A percentile compares a stretch with the other conserved stretches of the same genome.
phyloP scores from a whole-genome alignment of 2,113 vertebrate genomes.

The Struthio camelus region DNA sequence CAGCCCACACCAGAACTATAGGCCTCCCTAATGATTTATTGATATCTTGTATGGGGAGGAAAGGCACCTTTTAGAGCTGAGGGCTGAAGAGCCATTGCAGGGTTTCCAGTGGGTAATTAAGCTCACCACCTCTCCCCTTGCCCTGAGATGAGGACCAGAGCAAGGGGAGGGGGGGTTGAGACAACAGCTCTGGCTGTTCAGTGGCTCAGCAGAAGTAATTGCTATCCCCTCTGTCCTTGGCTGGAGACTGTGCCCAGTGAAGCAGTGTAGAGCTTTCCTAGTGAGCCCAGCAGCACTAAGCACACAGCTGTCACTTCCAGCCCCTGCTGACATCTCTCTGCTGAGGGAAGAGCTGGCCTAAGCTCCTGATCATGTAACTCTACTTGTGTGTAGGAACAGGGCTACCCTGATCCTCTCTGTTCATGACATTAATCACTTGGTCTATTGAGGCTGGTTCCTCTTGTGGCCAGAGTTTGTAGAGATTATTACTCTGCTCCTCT shows the following conservation, averaged over 20 bases:
- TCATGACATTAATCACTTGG: accelerated
- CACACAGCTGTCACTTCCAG: accelerated
- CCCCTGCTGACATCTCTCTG: accelerated
- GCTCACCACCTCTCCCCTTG: not conserved
- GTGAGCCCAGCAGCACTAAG: not conserved
- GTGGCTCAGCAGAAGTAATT: not conserved
- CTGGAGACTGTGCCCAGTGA: not conserved
- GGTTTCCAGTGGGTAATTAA: not conserved
- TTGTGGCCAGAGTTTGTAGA: not conserved
- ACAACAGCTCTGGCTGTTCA: not conserved
- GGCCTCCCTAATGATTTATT: not conserved
- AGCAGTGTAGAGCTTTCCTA: not conserved
- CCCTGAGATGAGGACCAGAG: not conserved
- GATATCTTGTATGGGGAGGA: not conserved
- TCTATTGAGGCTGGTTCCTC: not conserved
- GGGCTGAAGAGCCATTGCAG: not conserved
- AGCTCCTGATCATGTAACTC: accelerated
- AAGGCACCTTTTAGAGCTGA: not conserved
- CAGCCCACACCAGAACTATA: accelerated
- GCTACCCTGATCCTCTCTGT: not conserved
- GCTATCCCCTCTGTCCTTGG: not conserved
- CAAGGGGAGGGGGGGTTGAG: not conserved
- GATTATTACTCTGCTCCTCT: not conserved
- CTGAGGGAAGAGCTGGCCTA: not conserved
- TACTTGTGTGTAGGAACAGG: not conserved